A percentile compares a stretch with the other conserved stretches of the same genome.
These are phyloP conservation scores for Gallinago solitaria DNA, from an alignment of 2,797 vertebrate genomes.

Conservation along the genomic window DNA sequence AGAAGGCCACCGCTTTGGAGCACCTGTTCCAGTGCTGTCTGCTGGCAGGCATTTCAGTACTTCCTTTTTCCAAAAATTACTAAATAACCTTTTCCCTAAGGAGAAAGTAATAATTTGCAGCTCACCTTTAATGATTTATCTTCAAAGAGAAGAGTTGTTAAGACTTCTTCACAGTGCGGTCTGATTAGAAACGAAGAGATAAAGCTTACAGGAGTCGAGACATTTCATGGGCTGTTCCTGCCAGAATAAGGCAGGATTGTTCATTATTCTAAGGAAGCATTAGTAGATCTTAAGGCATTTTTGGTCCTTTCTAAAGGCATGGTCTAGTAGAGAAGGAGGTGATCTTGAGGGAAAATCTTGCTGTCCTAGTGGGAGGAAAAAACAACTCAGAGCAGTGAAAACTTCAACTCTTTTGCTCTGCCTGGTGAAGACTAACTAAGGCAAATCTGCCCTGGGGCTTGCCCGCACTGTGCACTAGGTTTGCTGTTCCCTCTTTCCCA, in stretches of 20 bases:
- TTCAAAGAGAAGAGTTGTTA: not conserved
- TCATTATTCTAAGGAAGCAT: accelerated
- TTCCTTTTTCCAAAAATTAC: not conserved
- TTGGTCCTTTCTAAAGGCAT: not conserved
- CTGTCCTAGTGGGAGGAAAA: not conserved
- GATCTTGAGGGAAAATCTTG: not conserved
- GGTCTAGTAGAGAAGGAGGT: not conserved
- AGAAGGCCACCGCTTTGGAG: accelerated
- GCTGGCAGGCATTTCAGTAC: not conserved
- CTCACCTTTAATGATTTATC: not conserved
- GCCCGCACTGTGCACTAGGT: not conserved
- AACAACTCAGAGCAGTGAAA: not conserved
- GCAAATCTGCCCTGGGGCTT: not conserved
- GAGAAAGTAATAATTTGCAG: not conserved
- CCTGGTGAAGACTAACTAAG: not conserved
- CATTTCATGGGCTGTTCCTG: not conserved
- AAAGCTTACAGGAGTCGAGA: not conserved
- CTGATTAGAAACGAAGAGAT: not conserved
- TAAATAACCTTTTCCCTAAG: not conserved
- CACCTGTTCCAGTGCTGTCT: not conserved
- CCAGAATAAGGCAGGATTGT: not conserved
- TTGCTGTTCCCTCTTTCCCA: not conserved
- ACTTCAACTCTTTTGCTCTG: not conserved
- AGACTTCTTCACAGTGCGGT: not conserved
- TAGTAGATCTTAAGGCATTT: not conserved